phyloP scores from a whole-genome alignment of 30 jellyfish, hydroid and myxozoan genomes.

The Aurelia coerulea region DNA sequence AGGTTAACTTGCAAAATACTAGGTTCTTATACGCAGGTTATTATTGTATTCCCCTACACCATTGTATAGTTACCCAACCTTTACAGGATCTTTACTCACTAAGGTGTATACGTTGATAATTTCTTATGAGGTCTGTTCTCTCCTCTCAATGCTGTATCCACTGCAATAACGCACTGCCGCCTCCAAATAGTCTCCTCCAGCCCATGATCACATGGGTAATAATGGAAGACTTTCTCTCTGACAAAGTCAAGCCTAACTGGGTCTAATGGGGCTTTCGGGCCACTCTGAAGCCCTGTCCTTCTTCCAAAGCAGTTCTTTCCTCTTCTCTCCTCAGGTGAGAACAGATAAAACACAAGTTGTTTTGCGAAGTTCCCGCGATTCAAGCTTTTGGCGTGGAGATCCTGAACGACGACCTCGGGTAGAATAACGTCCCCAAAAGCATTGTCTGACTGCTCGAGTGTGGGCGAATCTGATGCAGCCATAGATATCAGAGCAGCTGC shows the following conservation, averaged over 20 bases:
- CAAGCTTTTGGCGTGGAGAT: constrained; percentile 69
- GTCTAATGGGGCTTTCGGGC: constrained; percentile 86
- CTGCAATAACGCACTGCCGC: constrained; percentile 95
- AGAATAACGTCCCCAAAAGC: not conserved
- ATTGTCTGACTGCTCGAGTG: not conserved
- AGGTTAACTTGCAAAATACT: no score
- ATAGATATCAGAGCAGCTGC: not conserved
- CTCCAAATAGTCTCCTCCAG: constrained; percentile 90
- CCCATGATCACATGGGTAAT: constrained; percentile 77
- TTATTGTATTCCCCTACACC: no score
- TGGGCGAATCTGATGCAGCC: not conserved
- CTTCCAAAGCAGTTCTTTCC: constrained; percentile 94
- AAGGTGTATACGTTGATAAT: no score
- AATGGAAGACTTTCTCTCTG: constrained; percentile 70
- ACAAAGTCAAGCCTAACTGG: constrained; percentile 70
- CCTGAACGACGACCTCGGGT: constrained; percentile 65
- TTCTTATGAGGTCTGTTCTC: constrained; percentile 75
- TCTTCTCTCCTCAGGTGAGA: constrained; percentile 79
- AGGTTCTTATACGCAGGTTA: no score
- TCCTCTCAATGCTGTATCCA: constrained; percentile 93
- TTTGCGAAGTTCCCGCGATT: constrained; percentile 96
- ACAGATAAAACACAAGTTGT: constrained; percentile 71
- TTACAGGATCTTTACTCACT: no score
- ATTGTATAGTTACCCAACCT: no score
- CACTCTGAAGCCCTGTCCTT: constrained; percentile 80